phyloP scores from a whole-genome alignment of 2,797 vertebrate genomes.

The Myotis pilosus region DNA sequence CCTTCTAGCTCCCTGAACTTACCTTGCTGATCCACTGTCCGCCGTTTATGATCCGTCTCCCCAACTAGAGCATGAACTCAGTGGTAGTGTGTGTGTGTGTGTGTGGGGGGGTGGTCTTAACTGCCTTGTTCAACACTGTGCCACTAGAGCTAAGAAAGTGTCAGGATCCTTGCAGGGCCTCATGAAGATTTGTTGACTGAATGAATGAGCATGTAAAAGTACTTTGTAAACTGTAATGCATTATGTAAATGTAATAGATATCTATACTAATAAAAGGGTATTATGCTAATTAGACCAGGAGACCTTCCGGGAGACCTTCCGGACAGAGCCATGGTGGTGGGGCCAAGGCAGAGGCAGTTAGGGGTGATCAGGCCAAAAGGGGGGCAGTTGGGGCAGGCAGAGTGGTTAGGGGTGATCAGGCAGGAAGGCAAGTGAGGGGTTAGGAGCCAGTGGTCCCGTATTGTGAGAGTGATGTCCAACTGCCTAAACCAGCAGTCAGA shows the following conservation, averaged over 20 bases:
- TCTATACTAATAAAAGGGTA: not conserved
- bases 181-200: not conserved
- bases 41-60: not conserved
- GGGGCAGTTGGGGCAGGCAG: no score
- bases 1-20: not conserved
- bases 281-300: not conserved
- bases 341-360: no score
- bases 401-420: no score
- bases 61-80: not conserved
- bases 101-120: no score
- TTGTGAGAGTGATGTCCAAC: no score
- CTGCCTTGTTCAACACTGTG: not conserved
- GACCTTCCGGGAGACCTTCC: no score
- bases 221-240: not conserved
- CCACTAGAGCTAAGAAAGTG: not conserved
- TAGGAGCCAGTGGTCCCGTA: no score
- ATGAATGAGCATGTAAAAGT: not conserved
- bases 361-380: no score
- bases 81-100: no score
- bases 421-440: no score
- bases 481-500: no score
- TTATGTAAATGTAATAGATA: not conserved
- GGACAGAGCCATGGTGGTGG: no score
- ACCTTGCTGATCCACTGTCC: not conserved
- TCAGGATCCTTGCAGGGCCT: not conserved